Conservation (phyloP, 2,113 vertebrate species). For the Platichthys stellatus region DNA sequence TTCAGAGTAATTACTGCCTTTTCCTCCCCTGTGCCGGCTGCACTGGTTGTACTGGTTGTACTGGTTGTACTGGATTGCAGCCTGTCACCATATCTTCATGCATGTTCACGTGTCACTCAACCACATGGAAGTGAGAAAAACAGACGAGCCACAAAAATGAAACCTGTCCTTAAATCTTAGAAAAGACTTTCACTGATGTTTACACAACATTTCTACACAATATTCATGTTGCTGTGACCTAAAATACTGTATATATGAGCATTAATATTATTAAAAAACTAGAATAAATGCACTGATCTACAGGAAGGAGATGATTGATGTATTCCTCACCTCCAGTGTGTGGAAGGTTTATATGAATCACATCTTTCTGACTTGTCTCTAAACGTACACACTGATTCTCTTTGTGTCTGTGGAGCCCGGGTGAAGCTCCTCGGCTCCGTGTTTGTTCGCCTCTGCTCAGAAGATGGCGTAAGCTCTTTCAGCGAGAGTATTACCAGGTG, state of each 20-base stretch:
- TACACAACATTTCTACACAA: too few relatives aligned
- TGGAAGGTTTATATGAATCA: neutral
- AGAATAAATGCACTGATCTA: too few relatives aligned
- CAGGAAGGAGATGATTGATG: too few relatives aligned
- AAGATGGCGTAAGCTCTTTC: neutral
- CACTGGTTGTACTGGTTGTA: neutral
- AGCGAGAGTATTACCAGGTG: neutral
- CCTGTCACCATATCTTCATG: slow-evolving; percentile 16
- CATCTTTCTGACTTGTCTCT: neutral
- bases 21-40: slow-evolving; percentile 1
- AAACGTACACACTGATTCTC: neutral
- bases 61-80: slow-evolving; percentile 15
- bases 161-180: too few relatives aligned
- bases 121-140: too few relatives aligned
- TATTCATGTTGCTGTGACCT: too few relatives aligned
- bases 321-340: too few relatives aligned
- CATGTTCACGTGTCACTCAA: slow-evolving; percentile 8
- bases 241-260: too few relatives aligned
- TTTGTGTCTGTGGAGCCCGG: neutral
- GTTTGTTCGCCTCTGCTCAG: neutral
- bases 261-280: too few relatives aligned
- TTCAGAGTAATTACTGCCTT: slow-evolving; percentile 53
- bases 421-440: neutral
- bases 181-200: too few relatives aligned
- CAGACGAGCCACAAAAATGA: neutral